Conservation (phyloP, 2,797 vertebrate species). For the Melanogrammus aeglefinus region DNA sequence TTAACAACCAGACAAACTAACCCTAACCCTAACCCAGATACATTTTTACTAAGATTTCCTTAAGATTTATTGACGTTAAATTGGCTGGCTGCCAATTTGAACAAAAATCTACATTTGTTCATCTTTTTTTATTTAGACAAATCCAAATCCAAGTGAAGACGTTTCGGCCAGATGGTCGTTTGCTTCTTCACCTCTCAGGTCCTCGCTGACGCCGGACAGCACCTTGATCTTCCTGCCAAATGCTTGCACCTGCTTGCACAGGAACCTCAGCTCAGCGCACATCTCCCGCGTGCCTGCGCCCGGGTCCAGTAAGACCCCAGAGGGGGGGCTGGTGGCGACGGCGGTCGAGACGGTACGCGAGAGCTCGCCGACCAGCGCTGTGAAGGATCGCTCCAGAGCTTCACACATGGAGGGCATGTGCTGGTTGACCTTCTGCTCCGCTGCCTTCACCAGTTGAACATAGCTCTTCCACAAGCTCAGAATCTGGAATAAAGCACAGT, state of each 20-base stretch:
- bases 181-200: constrained; percentile 68
- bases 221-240: constrained; percentile 58
- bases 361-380: constrained; percentile 57
- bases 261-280: constrained; percentile 54
- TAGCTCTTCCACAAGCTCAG: constrained; percentile 71
- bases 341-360: constrained; percentile 49
- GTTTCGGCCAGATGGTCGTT: background rate
- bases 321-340: constrained; percentile 51
- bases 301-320: constrained; percentile 74
- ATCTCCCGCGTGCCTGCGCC: constrained; percentile 66
- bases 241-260: constrained; percentile 54
- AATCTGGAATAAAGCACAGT: constrained; percentile 58
- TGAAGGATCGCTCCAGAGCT: constrained; percentile 64
- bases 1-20: no score
- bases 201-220: constrained; percentile 56
- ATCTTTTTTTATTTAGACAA: background rate
- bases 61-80: no score
- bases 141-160: background rate
- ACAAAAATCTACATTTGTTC: background rate
- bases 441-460: constrained; percentile 64
- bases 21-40: no score
- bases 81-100: background rate
- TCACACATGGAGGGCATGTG: constrained; percentile 57
- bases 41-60: no score
- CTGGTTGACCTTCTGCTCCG: constrained; percentile 60